phyloP scores from a whole-genome alignment of 2,113 vertebrate genomes.

The Vombatus ursinus region DNA sequence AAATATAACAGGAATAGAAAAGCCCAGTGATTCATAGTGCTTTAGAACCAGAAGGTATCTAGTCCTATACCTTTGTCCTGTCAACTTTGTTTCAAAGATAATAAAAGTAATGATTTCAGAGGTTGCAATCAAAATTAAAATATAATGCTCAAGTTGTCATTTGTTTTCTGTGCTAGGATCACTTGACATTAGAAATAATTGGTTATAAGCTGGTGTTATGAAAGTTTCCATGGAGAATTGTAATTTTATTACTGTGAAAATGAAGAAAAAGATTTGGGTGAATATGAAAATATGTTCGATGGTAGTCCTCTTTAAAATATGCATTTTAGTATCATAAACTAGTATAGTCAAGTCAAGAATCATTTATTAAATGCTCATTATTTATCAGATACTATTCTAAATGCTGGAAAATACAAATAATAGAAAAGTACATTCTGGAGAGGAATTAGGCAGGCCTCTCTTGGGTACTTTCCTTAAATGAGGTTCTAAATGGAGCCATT shows the following conservation, averaged over 20 bases:
- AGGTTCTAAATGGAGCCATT: too few species aligned
- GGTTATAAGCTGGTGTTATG: not conserved
- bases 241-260: not conserved
- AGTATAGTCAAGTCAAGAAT: not conserved
- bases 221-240: constrained; percentile 17
- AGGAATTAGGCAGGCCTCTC: too few species aligned
- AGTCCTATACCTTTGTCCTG: too few species aligned
- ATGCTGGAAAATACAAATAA: not conserved
- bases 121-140: constrained; percentile 42
- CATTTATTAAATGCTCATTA: too few species aligned
- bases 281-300: not conserved
- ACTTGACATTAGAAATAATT: constrained; percentile 31
- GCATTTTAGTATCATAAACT: not conserved
- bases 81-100: too few species aligned
- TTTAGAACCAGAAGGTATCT: too few species aligned
- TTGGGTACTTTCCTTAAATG: too few species aligned
- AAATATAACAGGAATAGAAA: too few species aligned
- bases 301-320: not conserved
- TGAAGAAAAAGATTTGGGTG: constrained; percentile 14
- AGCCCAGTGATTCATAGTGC: too few species aligned
- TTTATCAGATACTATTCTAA: too few species aligned
- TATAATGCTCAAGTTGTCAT: not conserved
- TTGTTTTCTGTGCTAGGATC: constrained; percentile 33
- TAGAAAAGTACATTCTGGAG: not conserved
- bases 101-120: constrained; percentile 27